Evolutionary conservation across 1,140 invertebrate species (phyloP), one percentile per base, ranked within the genome.

Genomic region (Hirudo medicinalis): DNA sequence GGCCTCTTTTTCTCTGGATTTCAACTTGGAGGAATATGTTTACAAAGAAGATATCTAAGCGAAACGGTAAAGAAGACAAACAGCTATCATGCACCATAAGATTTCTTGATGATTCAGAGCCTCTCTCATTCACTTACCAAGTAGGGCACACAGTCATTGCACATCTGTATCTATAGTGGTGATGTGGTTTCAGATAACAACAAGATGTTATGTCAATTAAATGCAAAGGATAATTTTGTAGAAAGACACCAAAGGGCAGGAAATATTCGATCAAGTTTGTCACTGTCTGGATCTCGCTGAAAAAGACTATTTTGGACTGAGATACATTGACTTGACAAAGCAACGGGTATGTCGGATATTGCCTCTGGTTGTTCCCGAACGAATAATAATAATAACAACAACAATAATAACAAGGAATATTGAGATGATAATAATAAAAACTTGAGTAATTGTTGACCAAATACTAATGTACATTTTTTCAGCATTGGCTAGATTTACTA

Each of bases 401-500:
- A 36, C 6, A 36, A 36, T 36, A 36, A 36, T 36, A 36, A 36
- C 6, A 36, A 49, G 43, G 43, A 49, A n/a, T 63, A 13, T 63
- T 63, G 19, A 13, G 19, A 63, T 15, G 22, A 63, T 63, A 63
- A 63, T 13, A 63, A 32, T 32, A 15, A 22, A 6, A 6, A 60
- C 8, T 63, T 11, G 11, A 63, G 19, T 63, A 13, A 25, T 71
- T 69, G 5, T 57, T 57, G 2, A 11, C 69, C 63, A 32, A n/a
- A 71, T 20, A 25, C 32, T 25, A 15, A 11, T 36, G n/a, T 2
- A 40, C 71, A 2, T 40, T 71, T 76, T 87, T 88, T 75, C 84
- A 96, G 93, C 92, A 95, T 83, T 97, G 94, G 94, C 82, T 97
- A 77, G 94, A 97, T 84, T 86, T 93, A 78, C 88, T 90, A 67